Base-by-base conservation (phyloP, 2,113 vertebrate species). In the Australoheros scitulus region DNA sequence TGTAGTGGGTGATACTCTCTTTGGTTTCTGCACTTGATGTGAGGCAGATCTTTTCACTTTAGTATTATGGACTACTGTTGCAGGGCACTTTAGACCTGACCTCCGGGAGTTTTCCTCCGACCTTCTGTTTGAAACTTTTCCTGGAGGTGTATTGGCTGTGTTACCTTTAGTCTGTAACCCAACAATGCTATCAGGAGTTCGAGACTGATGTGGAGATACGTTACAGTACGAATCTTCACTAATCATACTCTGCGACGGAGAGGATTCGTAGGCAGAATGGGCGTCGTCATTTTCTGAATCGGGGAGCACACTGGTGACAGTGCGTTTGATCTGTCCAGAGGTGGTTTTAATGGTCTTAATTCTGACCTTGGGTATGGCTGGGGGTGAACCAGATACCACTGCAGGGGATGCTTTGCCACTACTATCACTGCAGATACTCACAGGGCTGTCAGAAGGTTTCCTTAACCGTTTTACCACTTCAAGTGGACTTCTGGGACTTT, bases 301-400 rank as follows among this genome's bases (percentile, higher is more conserved):
- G 5, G 98, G 97, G 76, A 98, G 91, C 86, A 99, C 97, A 80
- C 97, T 96, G 1, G 98, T 99, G 52, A 98, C 96, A 1, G 97
- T 99, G 82, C 98, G 96, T 93, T 97, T 98, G 88, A 99, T 99
- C 91, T 98, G 97, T 61, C 98, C 98, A 0, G 97, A 97, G 9
- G 96, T 98, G 0, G 97, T 99, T 94, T 99, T 99, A 81, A 99
- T 98, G 72, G 98, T 99, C 92, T 99, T 99, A 88, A 99, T 99
- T 84, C 98, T 95, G 74, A 99, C 98, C 94, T 97, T 97, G 80
- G 98, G 98, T 87, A 99, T 99, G 3, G 97, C 97, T 64, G 97
- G 97, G 0, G 98, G 97, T 18, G 98, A 99, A 57, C 97, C 93
- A 0, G 97, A 94, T 24, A 95, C 91, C 90, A 98, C 94, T 2